Percentiles rank a stretch among this genome's conserved stretches.
phyloP scores from a whole-genome alignment of 2,888 invertebrate genomes.

The Nudaria mundana region DNA sequence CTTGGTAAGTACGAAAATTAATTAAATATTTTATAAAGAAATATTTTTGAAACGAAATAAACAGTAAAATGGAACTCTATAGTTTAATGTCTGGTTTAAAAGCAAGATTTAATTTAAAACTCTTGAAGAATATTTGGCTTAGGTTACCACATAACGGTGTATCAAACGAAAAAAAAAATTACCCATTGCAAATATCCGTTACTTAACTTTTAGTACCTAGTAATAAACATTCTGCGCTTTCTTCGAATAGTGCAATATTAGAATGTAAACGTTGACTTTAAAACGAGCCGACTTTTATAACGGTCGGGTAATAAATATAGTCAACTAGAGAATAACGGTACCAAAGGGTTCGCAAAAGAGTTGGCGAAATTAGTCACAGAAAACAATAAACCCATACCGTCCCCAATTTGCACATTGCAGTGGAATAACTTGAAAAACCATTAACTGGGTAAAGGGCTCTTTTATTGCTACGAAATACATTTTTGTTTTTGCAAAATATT shows the following conservation, averaged over 20 bases:
- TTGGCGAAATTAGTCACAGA: conserved; percentile 48
- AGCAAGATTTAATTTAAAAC: no score
- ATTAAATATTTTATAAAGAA: no score
- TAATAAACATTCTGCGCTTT: conserved; percentile 15
- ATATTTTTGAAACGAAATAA: no score
- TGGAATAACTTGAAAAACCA: conserved; percentile 41
- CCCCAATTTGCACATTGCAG: conserved; percentile 38
- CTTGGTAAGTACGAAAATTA: no score
- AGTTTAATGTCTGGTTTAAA: no score
- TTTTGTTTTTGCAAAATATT: no score
- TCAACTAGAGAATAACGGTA: conserved; percentile 41
- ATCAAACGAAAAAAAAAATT: conserved; percentile 20
- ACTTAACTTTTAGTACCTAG: conserved; percentile 10
- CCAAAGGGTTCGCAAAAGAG: conserved; percentile 59
- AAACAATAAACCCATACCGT: conserved; percentile 50
- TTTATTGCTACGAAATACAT: conserved; percentile 61
- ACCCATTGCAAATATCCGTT: conserved; percentile 33
- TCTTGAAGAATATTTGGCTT: conserved; percentile 11
- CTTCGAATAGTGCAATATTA: conserved; percentile 26
- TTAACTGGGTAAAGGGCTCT: conserved; percentile 49
- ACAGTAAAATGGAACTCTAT: no score
- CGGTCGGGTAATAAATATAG: conserved; percentile 34
- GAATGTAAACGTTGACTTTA: conserved; percentile 9
- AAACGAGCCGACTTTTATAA: conserved; percentile 51
- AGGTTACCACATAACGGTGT: conserved; percentile 21